Evolutionary conservation across 2,888 invertebrate genomes (phyloP).

Genomic region (Allophyes oxyacanthae): DNA sequence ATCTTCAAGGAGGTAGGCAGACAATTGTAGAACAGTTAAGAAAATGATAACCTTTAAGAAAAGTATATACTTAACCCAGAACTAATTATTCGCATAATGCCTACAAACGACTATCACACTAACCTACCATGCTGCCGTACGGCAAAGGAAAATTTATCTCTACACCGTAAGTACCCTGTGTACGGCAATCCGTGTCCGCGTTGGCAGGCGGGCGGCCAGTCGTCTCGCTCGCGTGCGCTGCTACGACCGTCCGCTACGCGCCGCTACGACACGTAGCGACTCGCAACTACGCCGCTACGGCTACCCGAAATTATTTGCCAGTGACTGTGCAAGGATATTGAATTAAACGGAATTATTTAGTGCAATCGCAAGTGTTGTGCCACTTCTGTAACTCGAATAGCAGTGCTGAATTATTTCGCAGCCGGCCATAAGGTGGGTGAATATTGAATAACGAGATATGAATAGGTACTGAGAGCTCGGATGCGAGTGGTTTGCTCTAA

Average conservation of each 20-base stretch:
- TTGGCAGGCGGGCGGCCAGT: constrained; percentile 78
- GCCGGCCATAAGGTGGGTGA: constrained; percentile 74
- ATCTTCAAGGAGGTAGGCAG: no score
- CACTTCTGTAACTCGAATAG: constrained; percentile 57
- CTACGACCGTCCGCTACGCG: constrained; percentile 80
- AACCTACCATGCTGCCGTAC: constrained; percentile 46
- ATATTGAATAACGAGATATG: constrained; percentile 72
- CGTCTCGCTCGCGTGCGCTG: constrained; percentile 76
- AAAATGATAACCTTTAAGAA: no score
- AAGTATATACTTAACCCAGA: no score
- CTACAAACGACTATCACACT: constrained; percentile 16
- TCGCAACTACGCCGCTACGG: constrained; percentile 75
- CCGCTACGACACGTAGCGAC: constrained; percentile 74
- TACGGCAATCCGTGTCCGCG: constrained; percentile 77
- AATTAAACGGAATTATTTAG: constrained; percentile 65
- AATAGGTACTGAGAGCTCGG: constrained; percentile 66
- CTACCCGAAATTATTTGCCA: constrained; percentile 60
- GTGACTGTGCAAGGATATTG: constrained; percentile 70
- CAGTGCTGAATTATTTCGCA: constrained; percentile 49
- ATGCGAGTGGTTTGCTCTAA: constrained; percentile 69
- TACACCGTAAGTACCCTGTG: constrained; percentile 65
- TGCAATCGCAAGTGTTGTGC: constrained; percentile 67
- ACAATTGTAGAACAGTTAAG: no score
- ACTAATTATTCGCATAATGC: not conserved
- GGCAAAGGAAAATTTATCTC: constrained; percentile 59